phyloP scores from a whole-genome alignment of 2,888 invertebrate species.

The Cartodere bifasciata region DNA sequence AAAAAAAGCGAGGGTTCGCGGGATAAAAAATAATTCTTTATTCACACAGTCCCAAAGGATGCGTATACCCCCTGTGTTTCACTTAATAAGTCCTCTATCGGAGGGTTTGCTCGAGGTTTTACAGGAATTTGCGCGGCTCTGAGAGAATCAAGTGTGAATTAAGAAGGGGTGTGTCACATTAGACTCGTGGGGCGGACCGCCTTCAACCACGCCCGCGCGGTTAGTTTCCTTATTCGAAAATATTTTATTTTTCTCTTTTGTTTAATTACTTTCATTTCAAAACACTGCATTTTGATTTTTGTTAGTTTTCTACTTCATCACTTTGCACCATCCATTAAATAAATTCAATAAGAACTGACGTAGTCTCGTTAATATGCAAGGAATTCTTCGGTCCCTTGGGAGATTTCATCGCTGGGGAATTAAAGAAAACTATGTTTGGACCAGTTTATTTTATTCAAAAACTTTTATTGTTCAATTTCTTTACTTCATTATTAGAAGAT shows the following conservation, averaged over 20 bases:
- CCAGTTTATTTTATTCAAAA: too few relatives aligned
- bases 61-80: conserved; percentile 24
- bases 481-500: too few relatives aligned
- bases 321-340: too few relatives aligned
- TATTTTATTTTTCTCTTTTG: conserved; percentile 17
- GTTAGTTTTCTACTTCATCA: too few relatives aligned
- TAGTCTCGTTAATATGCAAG: too few relatives aligned
- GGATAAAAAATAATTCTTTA: conserved; percentile 33
- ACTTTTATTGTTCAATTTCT: too few relatives aligned
- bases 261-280: conserved; percentile 24
- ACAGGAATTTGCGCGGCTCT: conserved; percentile 20
- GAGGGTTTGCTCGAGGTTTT: conserved; percentile 17
- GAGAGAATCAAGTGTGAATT: conserved; percentile 32
- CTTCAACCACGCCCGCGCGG: conserved; percentile 24
- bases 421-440: too few relatives aligned
- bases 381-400: too few relatives aligned
- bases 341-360: too few relatives aligned
- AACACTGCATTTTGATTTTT: too few relatives aligned
- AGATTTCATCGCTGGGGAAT: too few relatives aligned
- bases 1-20: conserved; percentile 30
- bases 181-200: conserved; percentile 26
- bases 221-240: conserved; percentile 18
- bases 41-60: conserved; percentile 25
- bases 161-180: conserved; percentile 32
- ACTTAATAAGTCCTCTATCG: conserved; percentile 30